A percentile compares a stretch with the other conserved stretches of the same genome.
phyloP scores from a whole-genome alignment of 1,140 invertebrate genomes.

The Bombus vancouverensis region DNA sequence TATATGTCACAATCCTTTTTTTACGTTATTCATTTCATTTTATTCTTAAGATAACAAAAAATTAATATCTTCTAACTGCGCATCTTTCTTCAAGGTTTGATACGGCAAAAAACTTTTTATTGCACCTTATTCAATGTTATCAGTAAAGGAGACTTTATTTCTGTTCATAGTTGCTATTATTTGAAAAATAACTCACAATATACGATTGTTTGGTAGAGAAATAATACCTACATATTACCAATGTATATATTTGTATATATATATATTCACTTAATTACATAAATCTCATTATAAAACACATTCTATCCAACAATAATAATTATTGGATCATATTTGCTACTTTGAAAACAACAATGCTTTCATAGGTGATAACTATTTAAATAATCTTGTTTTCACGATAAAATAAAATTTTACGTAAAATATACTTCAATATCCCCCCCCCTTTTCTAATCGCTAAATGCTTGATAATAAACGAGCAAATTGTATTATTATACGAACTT shows the following conservation, averaged over 20 bases:
- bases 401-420: neutral
- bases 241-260: neutral
- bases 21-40: neutral
- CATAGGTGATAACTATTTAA: neutral
- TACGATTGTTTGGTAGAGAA: neutral
- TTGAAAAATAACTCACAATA: neutral
- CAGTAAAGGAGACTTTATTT: neutral
- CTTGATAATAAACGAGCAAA: too few relatives aligned
- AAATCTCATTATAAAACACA: neutral
- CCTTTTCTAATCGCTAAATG: neutral
- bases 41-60: neutral
- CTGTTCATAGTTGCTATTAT: neutral
- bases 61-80: neutral
- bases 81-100: neutral
- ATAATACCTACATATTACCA: neutral
- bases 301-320: neutral
- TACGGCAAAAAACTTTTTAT: neutral
- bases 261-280: neutral
- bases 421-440: neutral
- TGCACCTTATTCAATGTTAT: neutral
- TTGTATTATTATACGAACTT: neutral
- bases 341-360: neutral
- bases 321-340: neutral
- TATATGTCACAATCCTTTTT: neutral
- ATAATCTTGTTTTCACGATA: neutral